phyloP scores from a whole-genome alignment of 1,140 invertebrate species.

The Mycetomoellerius zeteki region DNA sequence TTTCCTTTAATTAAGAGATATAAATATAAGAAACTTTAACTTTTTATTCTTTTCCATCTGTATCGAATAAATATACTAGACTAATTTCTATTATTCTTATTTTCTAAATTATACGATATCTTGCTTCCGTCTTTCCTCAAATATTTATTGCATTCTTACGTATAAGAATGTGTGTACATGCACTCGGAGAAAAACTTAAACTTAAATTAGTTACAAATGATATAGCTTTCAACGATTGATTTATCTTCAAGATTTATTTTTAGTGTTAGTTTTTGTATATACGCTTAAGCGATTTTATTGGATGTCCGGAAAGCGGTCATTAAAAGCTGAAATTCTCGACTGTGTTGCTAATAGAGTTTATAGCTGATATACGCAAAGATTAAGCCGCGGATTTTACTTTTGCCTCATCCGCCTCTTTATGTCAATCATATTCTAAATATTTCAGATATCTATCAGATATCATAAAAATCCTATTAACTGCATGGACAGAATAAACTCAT shows the following conservation, averaged over 20 bases:
- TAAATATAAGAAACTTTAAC: neutral
- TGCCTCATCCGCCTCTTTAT: neutral
- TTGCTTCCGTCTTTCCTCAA: neutral
- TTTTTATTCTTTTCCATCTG: neutral
- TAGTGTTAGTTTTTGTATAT: neutral
- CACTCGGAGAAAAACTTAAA: too few species aligned
- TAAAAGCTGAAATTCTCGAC: neutral
- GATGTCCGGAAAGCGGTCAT: neutral
- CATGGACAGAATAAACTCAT: neutral
- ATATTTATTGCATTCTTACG: constrained; percentile 8
- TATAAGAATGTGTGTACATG: neutral
- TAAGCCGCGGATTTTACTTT: constrained; percentile 27
- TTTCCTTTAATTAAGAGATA: neutral
- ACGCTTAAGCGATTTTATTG: neutral
- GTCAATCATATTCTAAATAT: constrained; percentile 35
- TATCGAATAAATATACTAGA: neutral
- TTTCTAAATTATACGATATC: neutral
- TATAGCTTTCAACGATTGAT: neutral
- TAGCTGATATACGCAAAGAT: constrained; percentile 13
- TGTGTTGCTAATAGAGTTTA: neutral
- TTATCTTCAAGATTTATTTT: neutral
- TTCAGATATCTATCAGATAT: constrained; percentile 23
- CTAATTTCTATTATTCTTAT: neutral
- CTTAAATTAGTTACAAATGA: neutral
- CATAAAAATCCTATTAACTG: constrained; percentile 24